phyloP scores from a whole-genome alignment of 2,888 invertebrate species.

The Aphidius colemani region DNA sequence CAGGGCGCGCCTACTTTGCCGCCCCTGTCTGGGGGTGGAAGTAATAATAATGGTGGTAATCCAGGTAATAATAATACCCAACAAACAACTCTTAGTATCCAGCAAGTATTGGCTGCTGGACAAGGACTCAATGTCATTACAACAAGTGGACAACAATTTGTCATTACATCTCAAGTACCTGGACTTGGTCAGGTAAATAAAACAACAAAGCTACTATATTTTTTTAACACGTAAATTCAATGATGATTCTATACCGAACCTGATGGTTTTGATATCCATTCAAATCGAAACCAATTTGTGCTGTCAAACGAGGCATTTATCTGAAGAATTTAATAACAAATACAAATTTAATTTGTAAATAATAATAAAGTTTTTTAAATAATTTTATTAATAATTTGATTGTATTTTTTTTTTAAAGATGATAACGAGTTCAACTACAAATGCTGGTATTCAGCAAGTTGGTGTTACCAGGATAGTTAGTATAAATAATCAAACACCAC shows the following conservation, averaged over 20 bases:
- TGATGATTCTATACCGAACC: conserved; percentile 45
- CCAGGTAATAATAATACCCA: conserved; percentile 45
- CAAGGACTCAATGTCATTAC: conserved; percentile 58
- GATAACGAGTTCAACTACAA: conserved; percentile 51
- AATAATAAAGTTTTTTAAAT: background rate
- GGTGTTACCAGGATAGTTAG: conserved; percentile 64
- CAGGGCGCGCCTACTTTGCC: conserved; percentile 57
- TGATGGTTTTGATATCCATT: conserved; percentile 44
- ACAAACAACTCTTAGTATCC: conserved; percentile 55
- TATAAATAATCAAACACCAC: conserved; percentile 52
- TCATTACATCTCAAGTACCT: conserved; percentile 60
- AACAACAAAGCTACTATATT: background rate
- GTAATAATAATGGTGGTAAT: conserved; percentile 38
- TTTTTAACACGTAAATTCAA: background rate
- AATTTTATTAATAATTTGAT: background rate
- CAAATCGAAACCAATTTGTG: conserved; percentile 36
- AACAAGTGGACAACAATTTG: conserved; percentile 58
- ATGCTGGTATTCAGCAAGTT: conserved; percentile 56
- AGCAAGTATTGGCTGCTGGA: conserved; percentile 56
- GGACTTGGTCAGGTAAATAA: conserved; percentile 62
- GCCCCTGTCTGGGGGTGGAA: conserved; percentile 59
- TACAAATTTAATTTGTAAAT: background rate
- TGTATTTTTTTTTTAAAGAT: conserved; percentile 43
- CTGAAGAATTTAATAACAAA: conserved; percentile 50
- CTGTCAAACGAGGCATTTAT: conserved; percentile 50